These are phyloP conservation scores for Trochalopteron elliotii DNA, from an alignment of 2,113 vertebrate species.

Conservation along the genomic window DNA sequence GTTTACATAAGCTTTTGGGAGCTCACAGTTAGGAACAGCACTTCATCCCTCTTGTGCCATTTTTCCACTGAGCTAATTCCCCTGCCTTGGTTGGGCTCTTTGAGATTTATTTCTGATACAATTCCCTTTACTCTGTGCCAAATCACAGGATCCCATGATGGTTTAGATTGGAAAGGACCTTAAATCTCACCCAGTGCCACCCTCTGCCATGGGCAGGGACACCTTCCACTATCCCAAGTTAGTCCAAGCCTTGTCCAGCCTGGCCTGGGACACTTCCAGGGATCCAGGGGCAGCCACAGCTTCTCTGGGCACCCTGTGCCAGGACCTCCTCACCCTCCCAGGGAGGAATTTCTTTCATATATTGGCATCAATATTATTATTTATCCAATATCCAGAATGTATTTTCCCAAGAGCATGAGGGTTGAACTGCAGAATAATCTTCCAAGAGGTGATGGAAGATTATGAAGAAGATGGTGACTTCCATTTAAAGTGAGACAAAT, in stretches of 20 bases:
- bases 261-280: rapidly evolving
- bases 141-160: neutral
- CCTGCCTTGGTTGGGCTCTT: neutral
- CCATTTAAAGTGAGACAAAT: neutral
- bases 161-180: neutral
- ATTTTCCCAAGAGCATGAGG: neutral
- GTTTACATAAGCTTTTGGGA: constrained; percentile 5
- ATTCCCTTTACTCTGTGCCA: neutral
- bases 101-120: neutral
- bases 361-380: neutral
- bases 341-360: neutral
- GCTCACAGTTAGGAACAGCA: neutral
- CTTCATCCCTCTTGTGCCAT: neutral
- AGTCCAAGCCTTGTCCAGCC: rapidly evolving
- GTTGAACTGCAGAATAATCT: neutral
- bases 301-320: neutral
- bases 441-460: neutral
- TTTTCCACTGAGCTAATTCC: constrained; percentile 1
- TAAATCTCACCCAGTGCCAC: neutral
- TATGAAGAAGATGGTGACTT: too few relatives aligned
- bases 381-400: neutral
- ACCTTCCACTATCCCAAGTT: rapidly evolving
- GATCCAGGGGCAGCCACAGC: neutral
- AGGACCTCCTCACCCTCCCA: rapidly evolving
- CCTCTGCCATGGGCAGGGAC: neutral